phyloP scores from a whole-genome alignment of 2,888 invertebrate genomes.

The Flexamia atlantica region DNA sequence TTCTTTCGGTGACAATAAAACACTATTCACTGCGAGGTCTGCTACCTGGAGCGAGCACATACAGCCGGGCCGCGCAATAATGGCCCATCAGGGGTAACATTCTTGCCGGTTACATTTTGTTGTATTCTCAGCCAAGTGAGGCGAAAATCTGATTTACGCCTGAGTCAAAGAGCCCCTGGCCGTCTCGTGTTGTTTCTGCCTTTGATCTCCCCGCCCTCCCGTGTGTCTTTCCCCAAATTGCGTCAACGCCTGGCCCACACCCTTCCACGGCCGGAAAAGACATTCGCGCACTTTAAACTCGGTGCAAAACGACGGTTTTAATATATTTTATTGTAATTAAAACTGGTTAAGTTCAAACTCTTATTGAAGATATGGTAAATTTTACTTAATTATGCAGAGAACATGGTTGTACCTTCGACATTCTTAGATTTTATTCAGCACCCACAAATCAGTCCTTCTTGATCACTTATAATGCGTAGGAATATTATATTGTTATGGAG shows the following conservation, averaged over 20 bases:
- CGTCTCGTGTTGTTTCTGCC: conserved; percentile 60
- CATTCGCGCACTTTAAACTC: conserved; percentile 28
- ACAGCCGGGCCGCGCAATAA: conserved; percentile 28
- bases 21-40: no score
- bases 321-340: no score
- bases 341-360: no score
- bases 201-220: conserved; percentile 45
- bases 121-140: conserved; percentile 65
- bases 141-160: conserved; percentile 72
- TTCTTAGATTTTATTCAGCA: no score
- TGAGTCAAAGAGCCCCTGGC: conserved; percentile 63
- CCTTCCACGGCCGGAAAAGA: conserved; percentile 49
- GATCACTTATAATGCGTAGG: no score
- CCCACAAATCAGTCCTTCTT: no score
- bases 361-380: no score
- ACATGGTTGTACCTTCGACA: no score
- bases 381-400: no score
- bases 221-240: conserved; percentile 55
- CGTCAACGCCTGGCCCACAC: conserved; percentile 59
- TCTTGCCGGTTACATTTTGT: conserved; percentile 48
- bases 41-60: conserved; percentile 29
- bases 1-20: no score
- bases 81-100: conserved; percentile 11
- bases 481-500: no score
- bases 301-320: neutral